A percentile compares a stretch with the other conserved stretches of the same genome.
Conservation (phyloP, 2,888 invertebrate species). For the Lasioglossum figueresi region DNA sequence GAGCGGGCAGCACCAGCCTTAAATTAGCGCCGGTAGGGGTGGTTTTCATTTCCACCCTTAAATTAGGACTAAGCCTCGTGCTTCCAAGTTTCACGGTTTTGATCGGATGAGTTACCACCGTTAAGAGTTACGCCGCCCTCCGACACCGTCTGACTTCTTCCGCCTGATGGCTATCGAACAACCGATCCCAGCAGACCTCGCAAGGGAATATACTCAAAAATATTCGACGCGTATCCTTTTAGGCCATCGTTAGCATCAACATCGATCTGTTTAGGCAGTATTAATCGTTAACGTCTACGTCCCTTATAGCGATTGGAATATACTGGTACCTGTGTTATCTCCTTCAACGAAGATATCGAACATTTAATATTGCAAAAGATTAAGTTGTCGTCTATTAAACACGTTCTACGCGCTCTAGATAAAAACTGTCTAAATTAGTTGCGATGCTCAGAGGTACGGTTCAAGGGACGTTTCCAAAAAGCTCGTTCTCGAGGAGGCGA, state of each 20-base stretch:
- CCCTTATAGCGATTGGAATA: too few species aligned
- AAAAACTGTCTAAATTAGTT: neutral
- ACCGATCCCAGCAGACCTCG: neutral
- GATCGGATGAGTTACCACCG: conserved; percentile 81
- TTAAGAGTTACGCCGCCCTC: conserved; percentile 77
- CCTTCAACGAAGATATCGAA: too few species aligned
- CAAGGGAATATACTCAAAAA: neutral
- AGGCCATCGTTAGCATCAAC: neutral
- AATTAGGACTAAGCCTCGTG: conserved; percentile 83
- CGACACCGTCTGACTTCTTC: conserved; percentile 70
- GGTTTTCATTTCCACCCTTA: conserved; percentile 84
- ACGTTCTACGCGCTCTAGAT: too few species aligned
- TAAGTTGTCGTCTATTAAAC: too few species aligned
- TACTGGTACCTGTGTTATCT: too few species aligned
- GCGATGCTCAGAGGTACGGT: neutral
- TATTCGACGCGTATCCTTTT: neutral
- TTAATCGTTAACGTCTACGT: too few species aligned
- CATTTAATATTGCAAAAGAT: too few species aligned
- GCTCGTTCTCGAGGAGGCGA: neutral
- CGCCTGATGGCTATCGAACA: conserved; percentile 15
- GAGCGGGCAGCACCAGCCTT: conserved; percentile 82
- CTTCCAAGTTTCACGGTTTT: conserved; percentile 80
- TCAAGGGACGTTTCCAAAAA: neutral
- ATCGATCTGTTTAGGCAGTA: too few species aligned
- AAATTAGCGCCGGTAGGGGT: conserved; percentile 82